phyloP scores from a whole-genome alignment of 2,113 vertebrate species.

The Marcusenius ussheri region DNA sequence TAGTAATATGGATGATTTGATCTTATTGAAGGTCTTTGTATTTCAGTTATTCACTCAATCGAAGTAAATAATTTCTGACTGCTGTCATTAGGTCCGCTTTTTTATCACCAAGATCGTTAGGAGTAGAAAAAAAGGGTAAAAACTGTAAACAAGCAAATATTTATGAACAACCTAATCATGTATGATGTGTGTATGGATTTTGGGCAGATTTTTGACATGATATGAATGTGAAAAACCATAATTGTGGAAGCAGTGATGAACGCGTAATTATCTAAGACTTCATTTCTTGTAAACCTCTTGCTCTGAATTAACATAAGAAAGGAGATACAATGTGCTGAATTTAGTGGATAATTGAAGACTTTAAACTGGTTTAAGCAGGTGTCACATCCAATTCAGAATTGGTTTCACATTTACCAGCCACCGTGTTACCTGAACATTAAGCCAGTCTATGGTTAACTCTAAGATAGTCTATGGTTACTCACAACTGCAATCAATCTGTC shows the following conservation, averaged over 20 bases:
- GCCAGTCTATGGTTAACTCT: neutral
- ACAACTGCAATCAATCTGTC: neutral
- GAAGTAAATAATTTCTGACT: neutral
- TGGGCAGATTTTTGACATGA: neutral
- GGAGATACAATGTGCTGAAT: neutral
- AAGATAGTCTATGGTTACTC: neutral
- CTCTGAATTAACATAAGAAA: neutral
- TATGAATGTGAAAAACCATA: neutral
- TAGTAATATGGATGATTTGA: neutral
- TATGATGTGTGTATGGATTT: neutral
- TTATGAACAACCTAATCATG: neutral
- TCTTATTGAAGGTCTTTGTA: neutral
- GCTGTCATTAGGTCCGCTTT: neutral
- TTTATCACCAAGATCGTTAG: neutral
- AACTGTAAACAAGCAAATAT: neutral
- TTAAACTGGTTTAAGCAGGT: neutral
- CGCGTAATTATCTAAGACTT: neutral
- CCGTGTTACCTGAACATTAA: neutral
- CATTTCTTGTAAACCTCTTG: neutral
- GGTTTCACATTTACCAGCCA: neutral
- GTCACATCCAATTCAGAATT: neutral
- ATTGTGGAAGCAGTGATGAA: neutral
- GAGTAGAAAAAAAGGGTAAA: neutral
- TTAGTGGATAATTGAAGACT: neutral
- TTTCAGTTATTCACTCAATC: neutral